phyloP scores from a whole-genome alignment of 2,888 invertebrate genomes.

The Saturnia pavonia region DNA sequence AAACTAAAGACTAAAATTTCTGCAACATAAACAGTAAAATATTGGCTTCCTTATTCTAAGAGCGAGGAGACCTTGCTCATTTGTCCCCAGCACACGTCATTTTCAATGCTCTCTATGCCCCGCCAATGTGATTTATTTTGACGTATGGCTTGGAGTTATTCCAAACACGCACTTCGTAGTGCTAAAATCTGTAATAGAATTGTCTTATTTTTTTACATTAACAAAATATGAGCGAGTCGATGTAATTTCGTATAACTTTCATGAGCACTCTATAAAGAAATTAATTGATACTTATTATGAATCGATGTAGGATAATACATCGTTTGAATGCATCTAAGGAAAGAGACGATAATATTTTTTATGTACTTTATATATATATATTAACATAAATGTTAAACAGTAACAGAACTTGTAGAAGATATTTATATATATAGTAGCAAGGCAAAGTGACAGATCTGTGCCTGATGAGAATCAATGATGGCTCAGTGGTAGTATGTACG shows the following conservation, averaged over 20 bases:
- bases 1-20: neutral
- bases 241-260: neutral
- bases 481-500: too few species aligned
- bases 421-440: too few species aligned
- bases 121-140: constrained; percentile 65
- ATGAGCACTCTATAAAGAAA: neutral
- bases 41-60: constrained; percentile 6
- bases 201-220: neutral
- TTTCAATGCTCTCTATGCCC: constrained; percentile 45
- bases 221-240: neutral
- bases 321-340: too few species aligned
- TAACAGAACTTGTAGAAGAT: too few species aligned
- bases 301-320: too few species aligned
- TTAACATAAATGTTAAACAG: too few species aligned
- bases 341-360: too few species aligned
- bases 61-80: constrained; percentile 8
- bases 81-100: constrained; percentile 29
- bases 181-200: constrained; percentile 12
- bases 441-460: too few species aligned
- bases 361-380: too few species aligned
- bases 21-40: neutral
- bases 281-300: too few species aligned
- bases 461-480: too few species aligned
- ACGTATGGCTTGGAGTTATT: constrained; percentile 41
- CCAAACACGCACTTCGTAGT: constrained; percentile 13